These are phyloP conservation scores for Ennomos erosarius DNA, from an alignment of 2,888 invertebrate genomes.

Conservation along the genomic window DNA sequence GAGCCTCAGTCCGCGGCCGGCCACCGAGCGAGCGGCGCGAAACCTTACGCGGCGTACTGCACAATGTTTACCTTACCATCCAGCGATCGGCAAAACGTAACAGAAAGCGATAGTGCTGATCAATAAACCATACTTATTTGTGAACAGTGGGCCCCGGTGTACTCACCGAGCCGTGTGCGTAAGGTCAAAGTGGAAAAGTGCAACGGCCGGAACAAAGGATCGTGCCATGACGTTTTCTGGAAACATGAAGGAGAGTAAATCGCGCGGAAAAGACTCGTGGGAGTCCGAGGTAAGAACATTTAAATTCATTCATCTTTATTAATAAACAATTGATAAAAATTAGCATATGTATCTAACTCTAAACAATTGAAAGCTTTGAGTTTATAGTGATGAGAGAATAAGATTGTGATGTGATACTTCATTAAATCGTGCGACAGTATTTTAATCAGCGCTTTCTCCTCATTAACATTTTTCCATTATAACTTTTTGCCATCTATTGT, in stretches of 20 bases:
- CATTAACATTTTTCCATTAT: conserved; percentile 34
- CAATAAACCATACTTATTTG: conserved; percentile 49
- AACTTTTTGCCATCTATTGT: conserved; percentile 37
- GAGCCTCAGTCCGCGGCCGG: conserved; percentile 54
- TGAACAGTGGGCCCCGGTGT: conserved; percentile 49
- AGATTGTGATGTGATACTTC: conserved; percentile 44
- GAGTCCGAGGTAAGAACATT: conserved; percentile 74
- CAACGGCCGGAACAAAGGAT: conserved; percentile 63
- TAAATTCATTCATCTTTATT: conserved; percentile 6
- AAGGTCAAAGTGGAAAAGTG: conserved; percentile 65
- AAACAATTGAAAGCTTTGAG: conserved; percentile 50
- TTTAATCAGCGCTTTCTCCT: conserved; percentile 63
- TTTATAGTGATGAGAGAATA: conserved; percentile 58
- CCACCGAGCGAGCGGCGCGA: conserved; percentile 46
- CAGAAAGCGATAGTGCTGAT: conserved; percentile 76
- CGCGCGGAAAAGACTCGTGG: conserved; percentile 77
- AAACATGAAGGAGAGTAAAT: conserved; percentile 79
- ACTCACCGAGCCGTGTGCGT: conserved; percentile 15
- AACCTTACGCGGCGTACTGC: conserved; percentile 37
- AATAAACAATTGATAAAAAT: conserved; percentile 8
- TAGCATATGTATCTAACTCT: conserved; percentile 16
- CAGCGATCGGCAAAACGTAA: conserved; percentile 60
- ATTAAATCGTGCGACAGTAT: conserved; percentile 63
- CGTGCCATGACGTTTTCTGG: conserved; percentile 76
- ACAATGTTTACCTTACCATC: conserved; percentile 64